A percentile compares a stretch with the other conserved stretches of the same genome.
These are phyloP conservation scores for Lasioglossum albipes DNA, from an alignment of 1,140 invertebrate genomes.

Conservation along the genomic window DNA sequence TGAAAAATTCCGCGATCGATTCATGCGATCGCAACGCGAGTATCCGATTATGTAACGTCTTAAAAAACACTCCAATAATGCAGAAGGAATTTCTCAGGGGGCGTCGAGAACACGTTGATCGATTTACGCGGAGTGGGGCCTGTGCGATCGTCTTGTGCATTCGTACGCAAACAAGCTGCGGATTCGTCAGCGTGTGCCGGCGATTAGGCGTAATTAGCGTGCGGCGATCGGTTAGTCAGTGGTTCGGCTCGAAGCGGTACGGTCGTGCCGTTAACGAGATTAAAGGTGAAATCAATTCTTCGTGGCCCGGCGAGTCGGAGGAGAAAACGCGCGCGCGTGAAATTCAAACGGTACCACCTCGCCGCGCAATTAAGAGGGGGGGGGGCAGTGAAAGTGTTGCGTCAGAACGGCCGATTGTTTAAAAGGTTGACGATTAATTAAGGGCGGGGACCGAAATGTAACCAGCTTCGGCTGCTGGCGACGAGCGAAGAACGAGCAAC, in stretches of 20 bases:
- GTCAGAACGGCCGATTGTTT: constrained; percentile 45
- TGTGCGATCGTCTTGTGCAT: not conserved
- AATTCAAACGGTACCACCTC: constrained; percentile 35
- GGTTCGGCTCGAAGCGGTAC: not conserved
- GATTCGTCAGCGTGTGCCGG: constrained; percentile 28
- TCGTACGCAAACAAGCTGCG: not conserved
- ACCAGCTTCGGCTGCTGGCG: constrained; percentile 11
- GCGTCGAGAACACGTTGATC: not conserved
- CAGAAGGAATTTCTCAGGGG: not conserved
- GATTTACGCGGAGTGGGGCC: constrained; percentile 10
- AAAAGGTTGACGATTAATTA: constrained; percentile 34
- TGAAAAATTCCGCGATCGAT: too few species aligned
- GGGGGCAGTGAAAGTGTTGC: constrained; percentile 48
- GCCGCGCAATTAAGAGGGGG: constrained; percentile 26
- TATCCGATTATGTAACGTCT: not conserved
- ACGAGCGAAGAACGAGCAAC: constrained; percentile 1
- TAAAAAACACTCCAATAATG: not conserved
- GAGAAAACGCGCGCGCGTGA: constrained; percentile 48
- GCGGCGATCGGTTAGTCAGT: constrained; percentile 16
- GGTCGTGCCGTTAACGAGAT: constrained; percentile 31
- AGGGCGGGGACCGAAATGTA: not conserved
- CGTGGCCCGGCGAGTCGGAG: not conserved
- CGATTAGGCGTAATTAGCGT: constrained; percentile 28
- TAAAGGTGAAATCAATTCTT: constrained; percentile 55
- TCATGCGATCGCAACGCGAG: too few species aligned